Evolutionary conservation across 2,797 vertebrate genomes (phyloP).

Genomic region (Bovichtus variegatus): DNA sequence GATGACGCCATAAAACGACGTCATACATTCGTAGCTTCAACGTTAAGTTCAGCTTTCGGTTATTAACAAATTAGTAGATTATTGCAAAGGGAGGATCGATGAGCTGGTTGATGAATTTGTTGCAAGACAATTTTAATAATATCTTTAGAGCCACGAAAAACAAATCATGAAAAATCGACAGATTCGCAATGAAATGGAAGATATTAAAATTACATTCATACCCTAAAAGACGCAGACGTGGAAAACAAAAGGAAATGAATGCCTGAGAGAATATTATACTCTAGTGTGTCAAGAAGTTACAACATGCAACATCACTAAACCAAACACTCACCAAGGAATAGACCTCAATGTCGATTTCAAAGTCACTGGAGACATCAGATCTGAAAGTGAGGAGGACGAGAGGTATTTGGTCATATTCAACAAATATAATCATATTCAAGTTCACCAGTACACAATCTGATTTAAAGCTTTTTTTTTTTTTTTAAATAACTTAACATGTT

Average conservation of each 20-base stretch:
- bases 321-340: slow-evolving; percentile 91
- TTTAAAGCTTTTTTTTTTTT: no score
- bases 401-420: neutral
- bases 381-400: slow-evolving; percentile 72
- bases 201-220: neutral
- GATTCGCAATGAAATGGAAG: neutral
- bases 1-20: no score
- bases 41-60: no score
- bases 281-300: neutral
- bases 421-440: neutral
- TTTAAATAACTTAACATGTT: no score
- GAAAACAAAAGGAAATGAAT: neutral
- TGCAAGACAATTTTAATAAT: no score
- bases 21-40: no score
- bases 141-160: no score
- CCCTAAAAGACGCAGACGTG: no score
- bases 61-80: no score
- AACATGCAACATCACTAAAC: no score
- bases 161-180: neutral
- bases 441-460: neutral
- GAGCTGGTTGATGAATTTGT: neutral
- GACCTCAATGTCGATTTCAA: slow-evolving; percentile 92
- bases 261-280: neutral
- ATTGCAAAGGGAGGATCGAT: no score
- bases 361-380: slow-evolving; percentile 91